Evolutionary conservation across 1,140 invertebrate species (phyloP).

Genomic region (Solenopsis fugax): DNA sequence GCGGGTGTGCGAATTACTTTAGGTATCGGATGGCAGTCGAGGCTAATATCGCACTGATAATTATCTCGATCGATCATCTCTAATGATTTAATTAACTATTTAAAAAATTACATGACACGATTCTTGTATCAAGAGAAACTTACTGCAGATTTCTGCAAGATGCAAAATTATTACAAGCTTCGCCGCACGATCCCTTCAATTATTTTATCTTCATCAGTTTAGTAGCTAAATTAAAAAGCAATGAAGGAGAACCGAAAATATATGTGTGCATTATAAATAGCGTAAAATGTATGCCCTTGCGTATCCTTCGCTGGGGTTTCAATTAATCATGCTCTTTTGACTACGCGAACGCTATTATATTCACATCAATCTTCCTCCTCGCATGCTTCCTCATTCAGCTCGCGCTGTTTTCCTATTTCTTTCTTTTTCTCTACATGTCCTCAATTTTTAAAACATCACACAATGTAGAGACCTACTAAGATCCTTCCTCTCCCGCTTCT

Average conservation of each 20-base stretch:
- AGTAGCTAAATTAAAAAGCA: background rate
- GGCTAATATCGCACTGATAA: background rate
- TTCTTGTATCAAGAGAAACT: background rate
- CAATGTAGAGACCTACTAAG: conserved; percentile 73
- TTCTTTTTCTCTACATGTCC: conserved; percentile 52
- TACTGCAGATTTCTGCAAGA: background rate
- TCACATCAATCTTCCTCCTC: conserved; percentile 57
- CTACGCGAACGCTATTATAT: conserved; percentile 35
- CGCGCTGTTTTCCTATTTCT: conserved; percentile 41
- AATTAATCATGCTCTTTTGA: conserved; percentile 53
- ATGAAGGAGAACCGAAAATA: background rate
- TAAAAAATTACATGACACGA: background rate
- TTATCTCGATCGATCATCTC: too few relatives aligned
- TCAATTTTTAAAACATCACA: conserved; percentile 70
- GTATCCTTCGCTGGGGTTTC: conserved; percentile 27
- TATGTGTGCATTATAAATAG: conserved; percentile 31
- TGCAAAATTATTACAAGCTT: background rate
- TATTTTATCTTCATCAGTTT: background rate
- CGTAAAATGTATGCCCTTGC: conserved; percentile 26
- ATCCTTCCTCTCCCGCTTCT: conserved; percentile 79
- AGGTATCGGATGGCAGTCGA: background rate
- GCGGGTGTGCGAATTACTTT: conserved; percentile 38
- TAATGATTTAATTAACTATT: background rate
- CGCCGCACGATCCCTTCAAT: too few relatives aligned
- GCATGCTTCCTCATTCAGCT: conserved; percentile 42